phyloP scores from a whole-genome alignment of 2,113 vertebrate genomes.

The Eleginops maclovinus region DNA sequence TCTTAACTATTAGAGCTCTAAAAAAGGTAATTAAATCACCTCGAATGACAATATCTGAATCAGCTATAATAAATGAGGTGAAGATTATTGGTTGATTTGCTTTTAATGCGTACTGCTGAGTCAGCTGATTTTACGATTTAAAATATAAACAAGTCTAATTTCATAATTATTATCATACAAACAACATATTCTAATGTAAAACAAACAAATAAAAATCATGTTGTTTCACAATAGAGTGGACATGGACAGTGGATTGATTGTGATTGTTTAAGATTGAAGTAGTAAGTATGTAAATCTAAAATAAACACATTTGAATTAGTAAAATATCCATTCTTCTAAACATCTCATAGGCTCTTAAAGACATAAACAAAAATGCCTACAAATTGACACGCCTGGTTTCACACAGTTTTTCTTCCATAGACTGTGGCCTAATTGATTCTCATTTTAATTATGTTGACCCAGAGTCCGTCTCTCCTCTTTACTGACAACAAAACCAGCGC shows the following conservation, averaged over 20 bases:
- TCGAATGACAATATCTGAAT: background rate
- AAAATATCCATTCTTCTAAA: background rate
- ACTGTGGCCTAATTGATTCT: constrained; percentile 77
- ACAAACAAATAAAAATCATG: background rate
- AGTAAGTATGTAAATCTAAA: background rate
- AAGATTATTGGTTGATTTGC: background rate
- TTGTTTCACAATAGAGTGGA: background rate
- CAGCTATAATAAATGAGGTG: background rate
- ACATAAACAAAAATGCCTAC: constrained; percentile 14
- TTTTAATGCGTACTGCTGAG: background rate
- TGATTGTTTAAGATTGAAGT: background rate
- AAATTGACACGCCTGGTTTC: constrained; percentile 35
- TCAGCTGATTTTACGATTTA: background rate
- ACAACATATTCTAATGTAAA: background rate
- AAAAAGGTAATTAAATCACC: background rate
- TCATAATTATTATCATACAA: background rate
- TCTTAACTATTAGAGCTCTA: background rate
- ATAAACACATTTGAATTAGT: background rate
- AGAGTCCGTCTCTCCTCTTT: constrained; percentile 72
- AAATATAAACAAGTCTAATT: background rate
- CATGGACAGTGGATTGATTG: background rate
- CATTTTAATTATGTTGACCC: constrained; percentile 79
- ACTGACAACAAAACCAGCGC: constrained; percentile 70
- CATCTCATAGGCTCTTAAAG: background rate
- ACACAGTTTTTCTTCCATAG: constrained; percentile 52